Evolutionary conservation across 2,113 vertebrate genomes (phyloP).

Genomic region (Pachyramphus minor): DNA sequence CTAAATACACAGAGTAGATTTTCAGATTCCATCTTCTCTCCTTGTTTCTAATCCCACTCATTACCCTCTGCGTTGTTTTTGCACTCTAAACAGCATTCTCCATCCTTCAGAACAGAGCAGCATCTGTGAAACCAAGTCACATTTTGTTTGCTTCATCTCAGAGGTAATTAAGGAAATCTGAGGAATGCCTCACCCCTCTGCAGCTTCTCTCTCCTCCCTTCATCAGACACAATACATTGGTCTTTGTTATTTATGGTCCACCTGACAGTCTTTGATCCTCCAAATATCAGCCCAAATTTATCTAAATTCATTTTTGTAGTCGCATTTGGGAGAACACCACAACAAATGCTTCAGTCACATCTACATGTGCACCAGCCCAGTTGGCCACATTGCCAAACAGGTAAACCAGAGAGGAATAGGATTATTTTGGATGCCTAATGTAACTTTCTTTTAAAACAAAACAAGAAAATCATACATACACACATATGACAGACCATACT

Average conservation of each 20-base stretch:
- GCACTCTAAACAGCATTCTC: background rate
- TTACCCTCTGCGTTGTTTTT: background rate
- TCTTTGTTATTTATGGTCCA: background rate
- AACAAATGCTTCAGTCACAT: background rate
- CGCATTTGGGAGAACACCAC: background rate
- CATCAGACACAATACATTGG: background rate
- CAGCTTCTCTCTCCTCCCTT: background rate
- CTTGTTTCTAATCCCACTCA: background rate
- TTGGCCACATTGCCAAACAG: background rate
- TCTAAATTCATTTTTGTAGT: background rate
- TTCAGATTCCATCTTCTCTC: background rate
- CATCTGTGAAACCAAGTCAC: background rate
- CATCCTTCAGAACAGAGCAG: background rate
- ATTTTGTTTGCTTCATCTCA: background rate
- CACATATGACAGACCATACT: background rate
- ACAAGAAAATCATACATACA: background rate
- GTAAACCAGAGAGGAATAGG: background rate
- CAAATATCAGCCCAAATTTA: background rate
- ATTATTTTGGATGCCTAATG: background rate
- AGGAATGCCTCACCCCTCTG: background rate
- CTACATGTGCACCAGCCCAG: background rate
- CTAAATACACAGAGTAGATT: background rate
- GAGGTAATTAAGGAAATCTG: background rate
- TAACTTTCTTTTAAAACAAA: background rate
- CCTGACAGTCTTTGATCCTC: background rate